These are phyloP conservation scores for Axinella damicornis DNA, from an alignment of 37 sponge, comb jelly and placozoan species.

Conservation along the genomic window DNA sequence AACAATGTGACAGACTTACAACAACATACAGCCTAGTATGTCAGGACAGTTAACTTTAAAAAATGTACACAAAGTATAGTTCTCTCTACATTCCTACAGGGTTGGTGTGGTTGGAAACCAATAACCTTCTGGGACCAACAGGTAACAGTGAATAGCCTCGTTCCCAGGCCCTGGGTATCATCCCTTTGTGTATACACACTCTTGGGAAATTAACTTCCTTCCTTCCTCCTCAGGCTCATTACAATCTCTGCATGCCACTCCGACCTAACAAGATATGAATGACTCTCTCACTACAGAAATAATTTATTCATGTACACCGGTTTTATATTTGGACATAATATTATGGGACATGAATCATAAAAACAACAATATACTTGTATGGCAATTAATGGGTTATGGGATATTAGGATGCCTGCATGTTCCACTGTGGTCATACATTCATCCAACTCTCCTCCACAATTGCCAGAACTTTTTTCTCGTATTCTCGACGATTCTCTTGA, in stretches of 20 bases:
- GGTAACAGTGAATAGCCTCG: conserved; percentile 33
- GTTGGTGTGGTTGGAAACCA: conserved; percentile 97
- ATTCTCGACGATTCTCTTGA: conserved; percentile 97
- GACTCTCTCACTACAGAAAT: no score
- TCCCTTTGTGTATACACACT: background rate
- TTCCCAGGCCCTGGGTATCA: background rate
- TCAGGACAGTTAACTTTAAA: no score
- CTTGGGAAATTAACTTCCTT: no score
- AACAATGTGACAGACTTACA: no score
- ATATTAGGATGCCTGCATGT: no score
- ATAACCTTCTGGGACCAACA: conserved; percentile 90
- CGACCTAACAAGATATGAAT: conserved; percentile 55
- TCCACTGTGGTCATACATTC: conserved; percentile 8
- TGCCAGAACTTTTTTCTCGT: conserved; percentile 95
- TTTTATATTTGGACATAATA: no score
- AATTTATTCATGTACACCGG: no score
- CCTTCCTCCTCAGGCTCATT: conserved; percentile 64
- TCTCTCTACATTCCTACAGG: conserved; percentile 50
- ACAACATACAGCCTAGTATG: no score
- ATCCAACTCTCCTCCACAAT: conserved; percentile 99
- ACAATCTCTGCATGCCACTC: conserved; percentile 96
- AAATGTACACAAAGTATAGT: no score
- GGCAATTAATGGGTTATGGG: no score
- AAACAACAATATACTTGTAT: no score
- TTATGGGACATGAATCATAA: no score